Conservation (phyloP, 1,140 invertebrate species). For the Bombus pyrosoma region DNA sequence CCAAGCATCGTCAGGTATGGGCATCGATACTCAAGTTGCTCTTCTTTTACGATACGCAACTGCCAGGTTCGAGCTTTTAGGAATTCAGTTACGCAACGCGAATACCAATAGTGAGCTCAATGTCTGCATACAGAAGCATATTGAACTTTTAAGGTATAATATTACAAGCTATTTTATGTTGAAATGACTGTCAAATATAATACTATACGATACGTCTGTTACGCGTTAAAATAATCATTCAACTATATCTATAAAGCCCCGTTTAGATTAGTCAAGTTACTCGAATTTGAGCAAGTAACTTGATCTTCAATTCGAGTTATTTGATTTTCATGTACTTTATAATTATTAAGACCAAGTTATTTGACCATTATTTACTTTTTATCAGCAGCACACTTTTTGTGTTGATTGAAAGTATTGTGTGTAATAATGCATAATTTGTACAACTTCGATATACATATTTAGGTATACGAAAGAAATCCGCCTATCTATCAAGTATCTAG, state of each 20-base stretch:
- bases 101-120: slow-evolving; percentile 51
- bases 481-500: slow-evolving; percentile 18
- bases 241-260: background rate
- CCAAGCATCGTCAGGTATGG: slow-evolving; percentile 64
- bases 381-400: too few species aligned
- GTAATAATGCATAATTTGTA: background rate
- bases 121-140: slow-evolving; percentile 66
- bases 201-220: too few species aligned
- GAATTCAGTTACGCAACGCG: slow-evolving; percentile 45
- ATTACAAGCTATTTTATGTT: background rate
- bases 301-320: too few species aligned
- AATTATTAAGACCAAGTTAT: background rate
- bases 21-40: slow-evolving; percentile 66
- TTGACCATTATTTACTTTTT: background rate
- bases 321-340: background rate
- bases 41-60: slow-evolving; percentile 68
- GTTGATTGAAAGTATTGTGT: too few species aligned
- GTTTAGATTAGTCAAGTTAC: background rate
- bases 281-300: background rate
- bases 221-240: too few species aligned
- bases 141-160: slow-evolving; percentile 66
- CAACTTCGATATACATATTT: background rate
- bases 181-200: too few species aligned
- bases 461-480: slow-evolving; percentile 53
- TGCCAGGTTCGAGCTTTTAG: slow-evolving; percentile 46